Evolutionary conservation across 1,140 invertebrate genomes (phyloP).

Genomic region (Pogonus chalceus): DNA sequence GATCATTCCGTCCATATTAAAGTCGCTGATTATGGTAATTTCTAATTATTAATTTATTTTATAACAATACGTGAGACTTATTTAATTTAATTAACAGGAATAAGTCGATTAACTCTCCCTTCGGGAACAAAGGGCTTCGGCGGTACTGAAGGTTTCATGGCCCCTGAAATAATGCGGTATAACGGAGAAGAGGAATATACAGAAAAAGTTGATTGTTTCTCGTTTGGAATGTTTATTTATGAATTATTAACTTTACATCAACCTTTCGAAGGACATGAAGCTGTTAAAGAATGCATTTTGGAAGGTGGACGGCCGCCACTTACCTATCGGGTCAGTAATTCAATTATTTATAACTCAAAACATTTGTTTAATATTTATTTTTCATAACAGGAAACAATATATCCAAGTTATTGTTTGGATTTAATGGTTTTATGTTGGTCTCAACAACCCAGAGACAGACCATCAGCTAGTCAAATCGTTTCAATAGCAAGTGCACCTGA

Average conservation of each 20-base stretch:
- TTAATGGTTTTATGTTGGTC: slow-evolving; percentile 94
- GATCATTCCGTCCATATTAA: slow-evolving; percentile 74
- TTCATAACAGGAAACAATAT: slow-evolving; percentile 51
- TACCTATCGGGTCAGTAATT: slow-evolving; percentile 56
- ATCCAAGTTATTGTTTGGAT: slow-evolving; percentile 86
- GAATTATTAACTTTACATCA: slow-evolving; percentile 87
- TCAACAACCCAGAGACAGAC: slow-evolving; percentile 74
- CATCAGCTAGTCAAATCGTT: slow-evolving; percentile 87
- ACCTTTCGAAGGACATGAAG: slow-evolving; percentile 91
- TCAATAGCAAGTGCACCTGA: slow-evolving; percentile 86
- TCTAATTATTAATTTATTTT: neutral
- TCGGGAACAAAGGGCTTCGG: slow-evolving; percentile 95
- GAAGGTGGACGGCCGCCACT: slow-evolving; percentile 86
- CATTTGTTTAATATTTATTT: neutral
- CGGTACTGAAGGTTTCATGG: slow-evolving; percentile 96
- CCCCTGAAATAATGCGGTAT: slow-evolving; percentile 94
- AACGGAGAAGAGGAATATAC: slow-evolving; percentile 99
- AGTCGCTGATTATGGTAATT: slow-evolving; percentile 91
- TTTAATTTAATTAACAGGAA: slow-evolving; percentile 42
- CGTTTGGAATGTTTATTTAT: slow-evolving; percentile 98
- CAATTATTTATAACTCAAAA: neutral
- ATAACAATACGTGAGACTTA: too few relatives aligned
- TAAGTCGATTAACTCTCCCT: slow-evolving; percentile 76
- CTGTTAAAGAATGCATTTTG: slow-evolving; percentile 90
- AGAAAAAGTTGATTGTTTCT: slow-evolving; percentile 97